Evolutionary conservation across 2,797 vertebrate genomes (phyloP), one percentile per base, ranked within the genome.

Genomic region (Dicrostonyx torquatus): DNA sequence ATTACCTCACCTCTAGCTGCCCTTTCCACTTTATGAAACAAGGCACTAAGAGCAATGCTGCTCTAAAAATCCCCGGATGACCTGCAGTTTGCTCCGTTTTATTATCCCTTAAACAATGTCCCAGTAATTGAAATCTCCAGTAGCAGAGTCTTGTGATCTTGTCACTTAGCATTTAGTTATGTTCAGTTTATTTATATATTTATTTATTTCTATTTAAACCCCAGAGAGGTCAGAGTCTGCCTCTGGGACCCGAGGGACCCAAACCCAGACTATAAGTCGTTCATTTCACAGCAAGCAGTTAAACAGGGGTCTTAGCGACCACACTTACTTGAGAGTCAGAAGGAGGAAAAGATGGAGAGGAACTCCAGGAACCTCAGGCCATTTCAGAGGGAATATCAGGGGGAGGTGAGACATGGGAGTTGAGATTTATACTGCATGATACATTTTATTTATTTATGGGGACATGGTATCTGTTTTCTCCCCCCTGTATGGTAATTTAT

Each of bases 121-220:
- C 92, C 89, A 9, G 84, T 94, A 96, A 97, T 96, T 95, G 95
- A 97, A 96, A 96, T 96, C 86, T 84, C 95, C 72, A 96, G 92
- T 48, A 89, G 87, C 87, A 60, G 90, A 91, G 83, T 94, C 94
- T 95, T 85, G 83, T 82, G 91, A 94, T 97, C 96, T 91, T 96
- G 94, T 94, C 96, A 93, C 93, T 95, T 93, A 96, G 87, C 89
- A 90, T 96, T 94, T 91, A 92, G 88, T 89, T 96, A 68, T 77
- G 92, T 89, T 92, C 89, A 76, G 79, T 22, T 96, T 97, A 79
- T 94, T 92, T 89, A 94, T 77, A 22, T 58, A n/a, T 73, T 40
- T 72, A 40, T 40, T 40, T 72, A 72, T 72, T 72, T 24, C 40
- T 76, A 91, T 95, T 96, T 95, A 89, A 89, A 83, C 87, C 77